Evolutionary conservation across 2,888 invertebrate genomes (phyloP), one percentile per base, ranked within the genome.

Genomic region (Orchesellides sinensis): DNA sequence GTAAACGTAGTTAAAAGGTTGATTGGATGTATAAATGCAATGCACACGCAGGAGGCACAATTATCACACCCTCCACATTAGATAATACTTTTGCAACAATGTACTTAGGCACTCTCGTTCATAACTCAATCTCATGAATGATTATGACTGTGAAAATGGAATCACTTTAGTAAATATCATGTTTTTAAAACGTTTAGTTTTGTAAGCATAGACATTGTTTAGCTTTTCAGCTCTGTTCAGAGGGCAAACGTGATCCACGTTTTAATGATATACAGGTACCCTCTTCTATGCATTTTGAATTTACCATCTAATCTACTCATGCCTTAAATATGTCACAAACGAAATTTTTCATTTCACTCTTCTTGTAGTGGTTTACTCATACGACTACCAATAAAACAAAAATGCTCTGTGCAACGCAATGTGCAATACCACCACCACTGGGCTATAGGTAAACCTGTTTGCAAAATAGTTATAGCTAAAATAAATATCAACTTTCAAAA

Each of bases 401-500:
- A 56, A 56, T 8, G 4, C 49, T 10, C 6, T n/a, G n/a, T 4
- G 49, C n/a, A 17, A 49, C 4, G 10, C 17, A 49, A 10, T n/a
- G 49, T 49, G 49, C n/a, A 21, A 19, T 54, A n/a, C n/a, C n/a
- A n/a, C n/a, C n/a, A n/a, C n/a, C n/a, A 49, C 29, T 52, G 49
- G 27, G 27, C 27, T 52, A 21, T 12, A n/a, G 27, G 25, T 32
- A 56, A 75, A 69, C 68, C 77, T 78, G 68, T 78, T 78, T 70
- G 35, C 35, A 25, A 61, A 54, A 77, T 69, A 69, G 66, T 25
- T 69, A 32, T 78, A 29, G 70, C 54, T 63, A 61, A 70, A 70
- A 63, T 70, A 78, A 78, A 78, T 69, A 78, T 69, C 47, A 70
- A 70, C 70, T 78, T 78, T 78, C 78, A 78, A 78, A 70, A n/a